phyloP scores from a whole-genome alignment of 2,888 invertebrate genomes.

The Scaptodrosophila latifasciaeformis region DNA sequence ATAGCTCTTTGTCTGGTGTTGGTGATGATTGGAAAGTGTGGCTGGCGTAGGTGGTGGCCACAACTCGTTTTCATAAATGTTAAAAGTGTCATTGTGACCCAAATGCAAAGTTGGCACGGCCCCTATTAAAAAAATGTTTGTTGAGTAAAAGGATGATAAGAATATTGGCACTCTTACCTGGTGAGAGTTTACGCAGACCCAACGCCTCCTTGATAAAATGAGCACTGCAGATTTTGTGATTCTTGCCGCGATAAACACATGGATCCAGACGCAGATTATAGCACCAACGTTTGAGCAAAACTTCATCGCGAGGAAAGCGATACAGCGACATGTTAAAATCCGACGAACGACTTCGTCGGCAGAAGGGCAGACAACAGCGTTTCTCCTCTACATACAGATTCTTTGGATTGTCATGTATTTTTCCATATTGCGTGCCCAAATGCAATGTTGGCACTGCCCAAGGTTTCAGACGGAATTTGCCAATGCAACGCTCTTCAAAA shows the following conservation, averaged over 20 bases:
- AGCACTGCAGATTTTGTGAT: slow-evolving; percentile 71
- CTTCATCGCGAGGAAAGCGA: slow-evolving; percentile 69
- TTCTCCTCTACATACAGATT: slow-evolving; percentile 69
- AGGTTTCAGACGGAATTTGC: slow-evolving; percentile 68
- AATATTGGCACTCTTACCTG: slow-evolving; percentile 41
- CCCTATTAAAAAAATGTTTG: slow-evolving; percentile 31
- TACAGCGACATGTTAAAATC: slow-evolving; percentile 70
- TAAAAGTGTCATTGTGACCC: slow-evolving; percentile 69
- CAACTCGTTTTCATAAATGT: slow-evolving; percentile 69
- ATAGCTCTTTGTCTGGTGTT: slow-evolving; percentile 42
- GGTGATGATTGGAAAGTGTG: slow-evolving; percentile 32
- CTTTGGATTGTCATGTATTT: slow-evolving; percentile 70
- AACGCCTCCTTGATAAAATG: slow-evolving; percentile 71
- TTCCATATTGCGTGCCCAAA: slow-evolving; percentile 67
- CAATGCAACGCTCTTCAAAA: slow-evolving; percentile 70
- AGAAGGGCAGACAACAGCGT: slow-evolving; percentile 67
- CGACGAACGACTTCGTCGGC: slow-evolving; percentile 67
- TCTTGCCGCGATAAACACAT: slow-evolving; percentile 67
- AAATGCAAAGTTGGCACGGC: slow-evolving; percentile 69
- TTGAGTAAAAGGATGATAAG: not conserved
- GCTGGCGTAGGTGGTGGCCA: slow-evolving; percentile 62
- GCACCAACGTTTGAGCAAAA: slow-evolving; percentile 66
- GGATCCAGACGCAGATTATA: slow-evolving; percentile 70
- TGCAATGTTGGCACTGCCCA: slow-evolving; percentile 71
- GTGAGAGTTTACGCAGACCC: slow-evolving; percentile 65